These are phyloP conservation scores for Upupa epops DNA, from an alignment of 2,113 vertebrate species.

Conservation along the genomic window DNA sequence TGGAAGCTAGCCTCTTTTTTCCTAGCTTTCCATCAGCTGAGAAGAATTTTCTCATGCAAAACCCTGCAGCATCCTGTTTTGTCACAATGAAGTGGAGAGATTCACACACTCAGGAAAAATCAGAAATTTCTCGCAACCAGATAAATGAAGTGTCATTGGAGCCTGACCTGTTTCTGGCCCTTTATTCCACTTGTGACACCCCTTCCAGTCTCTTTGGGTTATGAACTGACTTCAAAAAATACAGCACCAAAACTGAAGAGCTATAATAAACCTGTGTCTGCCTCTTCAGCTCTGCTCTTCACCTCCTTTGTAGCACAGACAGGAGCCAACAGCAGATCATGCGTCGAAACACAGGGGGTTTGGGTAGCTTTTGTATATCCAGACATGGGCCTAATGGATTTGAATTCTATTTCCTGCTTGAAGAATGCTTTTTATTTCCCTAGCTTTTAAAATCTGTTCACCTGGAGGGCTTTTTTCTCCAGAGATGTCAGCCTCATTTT, in stretches of 20 bases:
- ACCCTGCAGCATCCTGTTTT: background rate
- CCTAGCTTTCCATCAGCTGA: background rate
- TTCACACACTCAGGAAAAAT: background rate
- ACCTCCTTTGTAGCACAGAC: background rate
- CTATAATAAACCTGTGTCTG: background rate
- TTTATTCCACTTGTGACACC: background rate
- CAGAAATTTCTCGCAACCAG: background rate
- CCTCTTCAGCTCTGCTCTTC: background rate
- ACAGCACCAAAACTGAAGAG: background rate
- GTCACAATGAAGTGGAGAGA: background rate
- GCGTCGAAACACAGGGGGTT: background rate
- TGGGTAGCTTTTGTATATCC: background rate
- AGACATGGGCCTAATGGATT: background rate
- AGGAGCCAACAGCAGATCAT: background rate
- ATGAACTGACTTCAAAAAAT: background rate
- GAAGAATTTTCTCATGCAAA: background rate
- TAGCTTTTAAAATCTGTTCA: background rate
- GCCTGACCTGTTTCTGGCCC: background rate
- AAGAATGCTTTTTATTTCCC: background rate
- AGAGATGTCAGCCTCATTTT: background rate
- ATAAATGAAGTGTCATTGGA: background rate
- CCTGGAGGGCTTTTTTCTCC: conserved; percentile 10
- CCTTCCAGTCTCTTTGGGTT: background rate
- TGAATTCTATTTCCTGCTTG: background rate
- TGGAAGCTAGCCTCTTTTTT: background rate